Evolutionary conservation across 1,140 invertebrate species (phyloP).

Genomic region (Caenorhabditis latens): DNA sequence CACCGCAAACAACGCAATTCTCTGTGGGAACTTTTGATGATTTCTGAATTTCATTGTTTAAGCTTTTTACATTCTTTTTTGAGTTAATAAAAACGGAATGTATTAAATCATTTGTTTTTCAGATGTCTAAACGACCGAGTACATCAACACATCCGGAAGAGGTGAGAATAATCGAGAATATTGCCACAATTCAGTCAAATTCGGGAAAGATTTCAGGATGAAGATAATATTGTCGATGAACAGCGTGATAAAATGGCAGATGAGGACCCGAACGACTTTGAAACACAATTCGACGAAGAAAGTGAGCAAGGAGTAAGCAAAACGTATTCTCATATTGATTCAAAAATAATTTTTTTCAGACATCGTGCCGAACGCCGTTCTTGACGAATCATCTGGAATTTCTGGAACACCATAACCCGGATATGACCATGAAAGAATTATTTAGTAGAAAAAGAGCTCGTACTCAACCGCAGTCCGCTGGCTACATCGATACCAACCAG

Average conservation of each 20-base stretch:
- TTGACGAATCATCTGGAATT: not conserved
- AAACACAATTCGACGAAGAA: not conserved
- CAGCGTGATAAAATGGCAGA: not conserved
- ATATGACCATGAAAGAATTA: slow-evolving; percentile 31
- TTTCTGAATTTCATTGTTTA: not conserved
- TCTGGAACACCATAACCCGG: not conserved
- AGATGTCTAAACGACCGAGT: slow-evolving; percentile 41
- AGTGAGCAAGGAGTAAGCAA: not conserved
- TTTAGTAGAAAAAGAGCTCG: slow-evolving; percentile 23
- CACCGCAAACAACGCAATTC: not conserved
- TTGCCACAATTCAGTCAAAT: not conserved
- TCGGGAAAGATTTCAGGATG: not conserved
- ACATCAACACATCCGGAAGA: slow-evolving; percentile 11
- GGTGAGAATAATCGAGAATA: not conserved
- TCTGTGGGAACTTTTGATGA: not conserved
- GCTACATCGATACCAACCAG: not conserved
- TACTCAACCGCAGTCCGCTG: not conserved
- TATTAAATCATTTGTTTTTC: not conserved
- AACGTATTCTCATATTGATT: not conserved
- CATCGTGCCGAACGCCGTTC: not conserved
- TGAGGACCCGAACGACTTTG: not conserved
- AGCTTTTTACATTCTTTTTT: not conserved
- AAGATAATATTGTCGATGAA: not conserved
- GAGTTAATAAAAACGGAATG: not conserved
- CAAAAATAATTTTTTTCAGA: not conserved